Percentiles rank a stretch among this genome's conserved stretches.
phyloP scores from a whole-genome alignment of 1,140 invertebrate genomes.

The Heliconius eleuchia region DNA sequence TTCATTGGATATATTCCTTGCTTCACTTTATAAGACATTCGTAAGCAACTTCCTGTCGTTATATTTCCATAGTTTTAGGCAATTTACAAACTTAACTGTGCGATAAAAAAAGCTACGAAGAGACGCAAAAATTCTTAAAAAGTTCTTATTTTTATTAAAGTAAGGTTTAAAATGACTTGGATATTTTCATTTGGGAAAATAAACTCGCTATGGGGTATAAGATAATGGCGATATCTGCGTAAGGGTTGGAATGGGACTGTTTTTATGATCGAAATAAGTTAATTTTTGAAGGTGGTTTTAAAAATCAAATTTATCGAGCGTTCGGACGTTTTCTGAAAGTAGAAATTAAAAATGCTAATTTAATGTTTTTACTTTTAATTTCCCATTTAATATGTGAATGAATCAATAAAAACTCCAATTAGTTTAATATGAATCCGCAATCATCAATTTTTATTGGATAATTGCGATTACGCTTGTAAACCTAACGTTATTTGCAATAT shows the following conservation, averaged over 20 bases:
- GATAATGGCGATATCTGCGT: background rate
- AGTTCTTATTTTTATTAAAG: background rate
- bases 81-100: conserved; percentile 38
- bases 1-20: conserved; percentile 54
- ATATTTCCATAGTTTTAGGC: conserved; percentile 71
- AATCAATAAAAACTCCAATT: background rate
- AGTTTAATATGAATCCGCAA: background rate
- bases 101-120: conserved; percentile 3
- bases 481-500: too few relatives aligned
- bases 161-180: conserved; percentile 19
- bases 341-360: background rate
- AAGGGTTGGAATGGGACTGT: background rate
- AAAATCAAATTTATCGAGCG: background rate
- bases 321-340: background rate
- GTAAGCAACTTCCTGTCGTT: conserved; percentile 75
- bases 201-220: background rate
- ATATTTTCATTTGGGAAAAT: conserved; percentile 7
- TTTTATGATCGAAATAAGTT: background rate
- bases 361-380: background rate
- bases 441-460: background rate
- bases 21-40: conserved; percentile 73
- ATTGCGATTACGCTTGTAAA: too few relatives aligned
- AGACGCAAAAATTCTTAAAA: background rate
- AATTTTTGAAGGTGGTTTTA: background rate
- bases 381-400: too few relatives aligned